Base-by-base conservation (phyloP, 2,113 vertebrate genomes). In the Sceloporus undulatus region DNA sequence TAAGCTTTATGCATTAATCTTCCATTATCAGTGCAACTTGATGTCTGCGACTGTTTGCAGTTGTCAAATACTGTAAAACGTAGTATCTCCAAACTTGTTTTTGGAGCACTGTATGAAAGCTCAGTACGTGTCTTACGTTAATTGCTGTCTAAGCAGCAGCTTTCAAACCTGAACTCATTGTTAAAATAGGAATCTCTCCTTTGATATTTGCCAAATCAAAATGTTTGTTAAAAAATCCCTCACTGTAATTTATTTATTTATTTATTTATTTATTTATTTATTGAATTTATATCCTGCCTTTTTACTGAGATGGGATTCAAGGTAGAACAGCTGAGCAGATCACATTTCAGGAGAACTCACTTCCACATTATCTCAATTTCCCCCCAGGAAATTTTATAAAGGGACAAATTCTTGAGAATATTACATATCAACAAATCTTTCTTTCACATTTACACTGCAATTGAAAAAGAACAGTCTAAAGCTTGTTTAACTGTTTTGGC, bases 1-100 rank as follows among this genome's bases (percentile, higher is more conserved):
- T 66, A 78, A 78, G 74, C 34, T 76, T 42, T 76, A 76, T 85
- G 62, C 84, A 76, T 85, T 76, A 76, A 76, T 85, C 74, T 66
- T 77, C 74, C 56, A 85, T 78, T 85, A 85, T 29, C 59, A 23
- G 16, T 48, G 74, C 84, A 77, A 85, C 27, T n/a, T 75, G 82
- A n/a, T 71, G 48, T 75, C 83, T 73, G 29, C 40, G n/a, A 34
- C 48, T 42, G 56, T 76, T 85, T 78, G 40, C 74, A 85, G 27
- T n/a, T 77, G 74, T 52, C 56, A 52, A 78, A 66, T 85, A 77
- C 13, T 66, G 25, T 85, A 85, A 85, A 66, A n/a, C 77, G 38
- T 5, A 77, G 38, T 73, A 42, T 85, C 84, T 77, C 62, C n/a
- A 59, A 77, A 77, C 56, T 11, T 65, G 59, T 38, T 85, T 21